phyloP scores from a whole-genome alignment of 2,113 vertebrate species.

The Leucosticte australis region DNA sequence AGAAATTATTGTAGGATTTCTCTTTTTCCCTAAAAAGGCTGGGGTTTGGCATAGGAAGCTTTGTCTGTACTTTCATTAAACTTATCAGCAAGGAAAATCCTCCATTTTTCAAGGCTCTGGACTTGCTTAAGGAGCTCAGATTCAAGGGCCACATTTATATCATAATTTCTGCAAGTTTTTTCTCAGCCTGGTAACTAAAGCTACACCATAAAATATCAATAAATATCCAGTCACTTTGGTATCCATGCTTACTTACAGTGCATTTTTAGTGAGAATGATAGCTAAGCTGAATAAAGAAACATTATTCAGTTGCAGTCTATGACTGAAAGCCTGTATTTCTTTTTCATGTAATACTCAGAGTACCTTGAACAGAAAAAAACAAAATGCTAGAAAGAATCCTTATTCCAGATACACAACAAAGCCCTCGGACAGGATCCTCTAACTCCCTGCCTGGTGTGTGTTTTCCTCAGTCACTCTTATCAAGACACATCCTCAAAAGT shows the following conservation, averaged over 20 bases:
- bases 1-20: not conserved
- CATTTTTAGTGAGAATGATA: not conserved
- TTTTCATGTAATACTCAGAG: not conserved
- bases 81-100: not conserved
- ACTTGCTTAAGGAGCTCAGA: not conserved
- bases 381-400: not conserved
- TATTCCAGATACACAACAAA: not conserved
- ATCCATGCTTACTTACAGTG: not conserved
- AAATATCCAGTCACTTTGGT: not conserved
- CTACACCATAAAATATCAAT: not conserved
- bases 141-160: not conserved
- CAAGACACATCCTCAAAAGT: not conserved
- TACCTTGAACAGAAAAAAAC: not conserved
- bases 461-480: not conserved
- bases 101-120: not conserved
- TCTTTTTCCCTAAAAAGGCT: not conserved
- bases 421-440: not conserved
- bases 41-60: not conserved
- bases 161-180: not conserved
- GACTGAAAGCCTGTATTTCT: not conserved
- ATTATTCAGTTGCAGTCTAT: not conserved
- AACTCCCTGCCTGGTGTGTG: not conserved
- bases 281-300: not conserved
- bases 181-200: not conserved
- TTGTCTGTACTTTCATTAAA: not conserved